These are phyloP conservation scores for Drosophila leonis DNA, from an alignment of 2,888 invertebrate species.

Conservation along the genomic window DNA sequence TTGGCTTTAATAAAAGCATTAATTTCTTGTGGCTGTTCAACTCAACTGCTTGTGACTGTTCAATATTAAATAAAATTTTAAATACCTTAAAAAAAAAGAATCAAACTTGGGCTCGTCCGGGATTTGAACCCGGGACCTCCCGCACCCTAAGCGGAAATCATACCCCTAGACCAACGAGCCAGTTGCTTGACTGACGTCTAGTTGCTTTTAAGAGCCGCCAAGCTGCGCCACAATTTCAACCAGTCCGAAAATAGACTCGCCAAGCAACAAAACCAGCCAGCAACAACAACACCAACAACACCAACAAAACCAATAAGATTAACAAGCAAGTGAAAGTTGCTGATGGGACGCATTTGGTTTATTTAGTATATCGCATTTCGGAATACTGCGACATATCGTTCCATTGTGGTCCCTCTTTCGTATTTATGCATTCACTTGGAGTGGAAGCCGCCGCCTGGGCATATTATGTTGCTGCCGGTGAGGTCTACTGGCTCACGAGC, in stretches of 20 bases:
- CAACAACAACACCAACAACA: neutral
- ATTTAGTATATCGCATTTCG: neutral
- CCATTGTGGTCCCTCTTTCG: neutral
- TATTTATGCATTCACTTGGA: neutral
- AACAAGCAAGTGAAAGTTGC: constrained; percentile 38
- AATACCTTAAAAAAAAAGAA: neutral
- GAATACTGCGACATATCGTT: neutral
- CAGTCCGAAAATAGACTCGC: constrained; percentile 17
- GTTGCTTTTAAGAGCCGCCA: neutral
- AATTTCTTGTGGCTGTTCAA: no score
- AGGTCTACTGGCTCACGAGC: neutral
- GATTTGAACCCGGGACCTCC: constrained; percentile 86
- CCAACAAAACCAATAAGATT: neutral
- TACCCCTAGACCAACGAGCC: constrained; percentile 86
- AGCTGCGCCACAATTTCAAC: neutral
- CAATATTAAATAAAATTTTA: neutral
- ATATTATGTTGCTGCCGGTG: neutral
- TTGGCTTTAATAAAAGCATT: neutral
- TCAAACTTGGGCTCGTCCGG: constrained; percentile 85
- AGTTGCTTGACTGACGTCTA: constrained; percentile 15
- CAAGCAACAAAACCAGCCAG: constrained; percentile 11
- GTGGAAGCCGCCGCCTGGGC: neutral
- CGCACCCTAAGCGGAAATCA: constrained; percentile 86
- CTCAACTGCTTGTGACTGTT: no score
- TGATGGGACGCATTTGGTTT: constrained; percentile 5